These are phyloP conservation scores for Potorous gilbertii DNA, from an alignment of 2,797 vertebrate genomes.

Conservation along the genomic window DNA sequence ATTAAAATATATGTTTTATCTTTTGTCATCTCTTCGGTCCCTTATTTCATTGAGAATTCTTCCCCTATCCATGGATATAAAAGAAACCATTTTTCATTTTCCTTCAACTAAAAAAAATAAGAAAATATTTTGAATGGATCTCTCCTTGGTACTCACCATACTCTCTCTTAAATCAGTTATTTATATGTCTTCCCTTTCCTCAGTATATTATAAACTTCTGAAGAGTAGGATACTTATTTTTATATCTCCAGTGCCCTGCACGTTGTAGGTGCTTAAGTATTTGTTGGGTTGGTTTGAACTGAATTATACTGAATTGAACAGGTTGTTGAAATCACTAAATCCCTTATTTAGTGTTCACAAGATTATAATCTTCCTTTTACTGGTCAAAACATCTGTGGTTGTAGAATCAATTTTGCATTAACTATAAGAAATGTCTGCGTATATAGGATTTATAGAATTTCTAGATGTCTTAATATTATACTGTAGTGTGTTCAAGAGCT, in stretches of 20 bases:
- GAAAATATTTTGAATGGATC: neutral
- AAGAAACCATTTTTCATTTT: neutral
- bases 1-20: neutral
- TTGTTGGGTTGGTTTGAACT: neutral
- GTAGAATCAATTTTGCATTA: neutral
- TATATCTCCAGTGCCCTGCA: neutral
- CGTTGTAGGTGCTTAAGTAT: neutral
- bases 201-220: neutral
- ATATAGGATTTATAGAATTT: neutral
- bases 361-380: neutral
- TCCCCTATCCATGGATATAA: neutral
- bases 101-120: neutral
- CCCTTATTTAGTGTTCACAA: neutral
- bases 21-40: neutral
- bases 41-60: neutral
- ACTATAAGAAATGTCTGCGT: neutral
- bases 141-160: neutral
- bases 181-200: neutral
- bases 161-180: neutral
- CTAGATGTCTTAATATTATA: neutral
- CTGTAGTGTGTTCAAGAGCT: slow-evolving; percentile 19
- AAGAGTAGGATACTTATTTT: neutral
- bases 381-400: neutral
- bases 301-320: neutral
- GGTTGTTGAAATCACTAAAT: neutral